A percentile compares a stretch with the other conserved stretches of the same genome.
These are phyloP conservation scores for Drosophila teissieri DNA, from an alignment of 1,140 invertebrate species.

Conservation along the genomic window DNA sequence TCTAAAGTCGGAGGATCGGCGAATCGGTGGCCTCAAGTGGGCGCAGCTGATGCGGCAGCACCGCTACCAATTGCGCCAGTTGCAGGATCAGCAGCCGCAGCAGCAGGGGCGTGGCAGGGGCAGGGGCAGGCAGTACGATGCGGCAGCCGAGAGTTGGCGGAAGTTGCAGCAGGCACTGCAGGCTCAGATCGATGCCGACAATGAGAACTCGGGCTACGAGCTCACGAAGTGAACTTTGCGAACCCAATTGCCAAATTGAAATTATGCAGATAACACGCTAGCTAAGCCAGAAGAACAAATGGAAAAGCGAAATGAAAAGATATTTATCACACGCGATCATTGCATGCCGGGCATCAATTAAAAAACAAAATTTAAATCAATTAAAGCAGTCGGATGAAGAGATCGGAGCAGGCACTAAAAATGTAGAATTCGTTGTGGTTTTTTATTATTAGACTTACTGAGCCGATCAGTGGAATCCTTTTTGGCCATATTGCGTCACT, in stretches of 20 bases:
- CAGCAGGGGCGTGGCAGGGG: constrained; percentile 27
- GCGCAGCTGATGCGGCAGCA: constrained; percentile 63
- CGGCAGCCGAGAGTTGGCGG: constrained; percentile 71
- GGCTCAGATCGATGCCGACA: constrained; percentile 33
- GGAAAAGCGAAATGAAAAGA: constrained; percentile 60
- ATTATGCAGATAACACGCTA: constrained; percentile 17
- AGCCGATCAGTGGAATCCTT: constrained; percentile 24
- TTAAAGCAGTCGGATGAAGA: constrained; percentile 1
- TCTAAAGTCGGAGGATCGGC: constrained; percentile 5
- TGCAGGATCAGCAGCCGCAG: constrained; percentile 22
- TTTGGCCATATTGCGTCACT: constrained; percentile 69
- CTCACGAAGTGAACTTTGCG: constrained; percentile 58
- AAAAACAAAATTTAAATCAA: constrained; percentile 26
- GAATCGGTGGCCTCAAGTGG: constrained; percentile 51
- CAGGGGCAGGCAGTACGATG: constrained; percentile 38
- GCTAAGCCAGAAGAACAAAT: constrained; percentile 1
- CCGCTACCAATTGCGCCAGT: constrained; percentile 43
- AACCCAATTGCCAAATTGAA: constrained; percentile 41
- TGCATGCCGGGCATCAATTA: constrained; percentile 65
- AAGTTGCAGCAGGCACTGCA: constrained; percentile 56
- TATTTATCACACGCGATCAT: constrained; percentile 64
- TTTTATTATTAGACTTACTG: constrained; percentile 34
- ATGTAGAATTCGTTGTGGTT: constrained; percentile 33
- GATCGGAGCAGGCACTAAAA: constrained; percentile 15
- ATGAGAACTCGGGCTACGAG: constrained; percentile 57